Evolutionary conservation across 2,888 invertebrate species (phyloP).

Genomic region (Tiliacea aurago): DNA sequence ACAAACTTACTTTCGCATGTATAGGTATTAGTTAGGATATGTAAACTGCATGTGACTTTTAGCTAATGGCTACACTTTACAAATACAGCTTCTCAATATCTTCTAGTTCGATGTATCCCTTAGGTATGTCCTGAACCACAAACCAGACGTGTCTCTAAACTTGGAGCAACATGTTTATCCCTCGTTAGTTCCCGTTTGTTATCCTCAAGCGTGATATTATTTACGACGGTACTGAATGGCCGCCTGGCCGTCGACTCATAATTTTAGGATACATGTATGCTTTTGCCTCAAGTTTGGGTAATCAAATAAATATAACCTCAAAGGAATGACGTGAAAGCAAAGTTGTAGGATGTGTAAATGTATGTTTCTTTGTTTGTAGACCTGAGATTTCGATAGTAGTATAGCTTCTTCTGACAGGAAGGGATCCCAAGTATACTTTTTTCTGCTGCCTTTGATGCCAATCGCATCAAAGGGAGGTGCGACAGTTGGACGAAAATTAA

Average conservation of each 20-base stretch:
- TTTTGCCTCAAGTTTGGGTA: slow-evolving; percentile 35
- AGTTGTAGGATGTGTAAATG: neutral
- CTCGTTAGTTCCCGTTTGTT: slow-evolving; percentile 51
- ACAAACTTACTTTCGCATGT: too few species aligned
- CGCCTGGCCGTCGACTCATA: slow-evolving; percentile 25
- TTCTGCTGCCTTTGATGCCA: neutral
- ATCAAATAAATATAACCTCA: slow-evolving; percentile 56
- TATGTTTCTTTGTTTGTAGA: slow-evolving; percentile 15
- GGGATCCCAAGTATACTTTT: neutral
- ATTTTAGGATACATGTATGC: slow-evolving; percentile 46
- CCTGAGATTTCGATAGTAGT: neutral
- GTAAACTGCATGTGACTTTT: too few species aligned
- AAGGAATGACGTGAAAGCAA: slow-evolving; percentile 38
- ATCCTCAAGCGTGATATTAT: slow-evolving; percentile 53
- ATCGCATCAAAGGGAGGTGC: neutral
- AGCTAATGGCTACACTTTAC: too few species aligned
- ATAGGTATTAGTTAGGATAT: too few species aligned
- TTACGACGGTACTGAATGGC: slow-evolving; percentile 48
- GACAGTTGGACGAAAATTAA: neutral
- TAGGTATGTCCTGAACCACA: neutral
- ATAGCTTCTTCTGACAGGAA: neutral
- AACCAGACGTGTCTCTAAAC: slow-evolving; percentile 34
- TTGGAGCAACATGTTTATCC: slow-evolving; percentile 40
- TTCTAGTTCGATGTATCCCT: slow-evolving; percentile 6
- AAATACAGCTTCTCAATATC: neutral